phyloP scores from a whole-genome alignment of 1,140 invertebrate genomes.

The Drosophila bifasciata region DNA sequence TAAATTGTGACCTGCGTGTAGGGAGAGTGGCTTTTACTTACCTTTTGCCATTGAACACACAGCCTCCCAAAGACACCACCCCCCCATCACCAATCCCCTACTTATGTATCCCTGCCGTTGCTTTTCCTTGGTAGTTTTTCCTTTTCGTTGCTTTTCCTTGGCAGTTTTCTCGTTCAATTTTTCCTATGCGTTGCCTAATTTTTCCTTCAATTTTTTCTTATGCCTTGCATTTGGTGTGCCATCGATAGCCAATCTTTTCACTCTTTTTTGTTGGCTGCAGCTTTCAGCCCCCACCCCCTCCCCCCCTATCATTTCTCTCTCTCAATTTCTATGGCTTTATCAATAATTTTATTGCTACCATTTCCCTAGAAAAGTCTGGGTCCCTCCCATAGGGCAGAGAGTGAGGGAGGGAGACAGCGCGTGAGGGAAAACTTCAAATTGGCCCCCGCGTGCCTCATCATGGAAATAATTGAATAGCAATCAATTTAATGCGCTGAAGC shows the following conservation, averaged over 20 bases:
- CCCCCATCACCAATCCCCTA: conserved; percentile 10
- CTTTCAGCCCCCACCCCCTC: conserved; percentile 16
- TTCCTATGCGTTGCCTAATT: conserved; percentile 25
- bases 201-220: conserved; percentile 1
- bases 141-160: too few relatives aligned
- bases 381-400: too few relatives aligned
- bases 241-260: conserved; percentile 61
- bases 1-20: conserved; percentile 58
- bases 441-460: conserved; percentile 34
- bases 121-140: not conserved
- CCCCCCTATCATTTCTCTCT: not conserved
- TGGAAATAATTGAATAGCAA: conserved; percentile 71
- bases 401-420: not conserved
- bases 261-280: conserved; percentile 53
- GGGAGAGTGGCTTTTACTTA: conserved; percentile 23
- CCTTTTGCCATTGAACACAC: conserved; percentile 4
- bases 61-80: not conserved
- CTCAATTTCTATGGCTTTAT: conserved; percentile 17
- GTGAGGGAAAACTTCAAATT: conserved; percentile 37
- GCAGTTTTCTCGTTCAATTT: too few relatives aligned
- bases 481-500: conserved; percentile 75
- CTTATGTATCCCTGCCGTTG: not conserved
- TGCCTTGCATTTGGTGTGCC: conserved; percentile 53
- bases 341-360: conserved; percentile 57
- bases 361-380: conserved; percentile 17